Evolutionary conservation across 2,797 vertebrate genomes (phyloP).

Genomic region (Sandelia bainsii): DNA sequence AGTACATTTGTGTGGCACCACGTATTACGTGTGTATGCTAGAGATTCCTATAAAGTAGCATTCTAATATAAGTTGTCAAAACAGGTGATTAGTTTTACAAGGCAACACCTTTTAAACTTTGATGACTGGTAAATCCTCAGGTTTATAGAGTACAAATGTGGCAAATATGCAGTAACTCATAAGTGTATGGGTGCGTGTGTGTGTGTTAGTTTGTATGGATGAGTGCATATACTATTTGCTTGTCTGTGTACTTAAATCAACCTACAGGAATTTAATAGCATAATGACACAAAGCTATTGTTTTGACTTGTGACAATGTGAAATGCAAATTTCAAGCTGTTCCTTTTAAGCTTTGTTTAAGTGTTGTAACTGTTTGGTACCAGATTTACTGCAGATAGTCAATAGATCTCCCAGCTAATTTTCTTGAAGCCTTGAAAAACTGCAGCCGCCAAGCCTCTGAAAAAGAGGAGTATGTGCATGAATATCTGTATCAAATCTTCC

Average conservation of each 20-base stretch:
- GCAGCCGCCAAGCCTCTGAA: not conserved
- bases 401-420: not conserved
- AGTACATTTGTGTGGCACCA: conserved; percentile 39
- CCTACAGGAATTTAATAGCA: not conserved
- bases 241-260: not conserved
- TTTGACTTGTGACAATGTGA: conserved; percentile 7
- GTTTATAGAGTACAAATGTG: conserved; percentile 44
- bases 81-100: conserved; percentile 69
- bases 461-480: not conserved
- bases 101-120: conserved; percentile 64
- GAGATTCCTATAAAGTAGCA: conserved; percentile 36
- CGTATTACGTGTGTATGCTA: conserved; percentile 4
- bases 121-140: conserved; percentile 43
- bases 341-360: not conserved
- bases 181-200: not conserved
- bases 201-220: not conserved
- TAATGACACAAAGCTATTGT: conserved; percentile 1
- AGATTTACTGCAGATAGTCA: conserved; percentile 10
- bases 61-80: conserved; percentile 61
- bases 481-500: not conserved
- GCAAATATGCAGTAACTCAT: conserved; percentile 28
- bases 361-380: not conserved
- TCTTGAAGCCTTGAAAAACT: not conserved
- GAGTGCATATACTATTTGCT: not conserved
- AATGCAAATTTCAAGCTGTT: not conserved